Evolutionary conservation across 2,113 vertebrate species (phyloP).

Genomic region (Calidris pygmaea): DNA sequence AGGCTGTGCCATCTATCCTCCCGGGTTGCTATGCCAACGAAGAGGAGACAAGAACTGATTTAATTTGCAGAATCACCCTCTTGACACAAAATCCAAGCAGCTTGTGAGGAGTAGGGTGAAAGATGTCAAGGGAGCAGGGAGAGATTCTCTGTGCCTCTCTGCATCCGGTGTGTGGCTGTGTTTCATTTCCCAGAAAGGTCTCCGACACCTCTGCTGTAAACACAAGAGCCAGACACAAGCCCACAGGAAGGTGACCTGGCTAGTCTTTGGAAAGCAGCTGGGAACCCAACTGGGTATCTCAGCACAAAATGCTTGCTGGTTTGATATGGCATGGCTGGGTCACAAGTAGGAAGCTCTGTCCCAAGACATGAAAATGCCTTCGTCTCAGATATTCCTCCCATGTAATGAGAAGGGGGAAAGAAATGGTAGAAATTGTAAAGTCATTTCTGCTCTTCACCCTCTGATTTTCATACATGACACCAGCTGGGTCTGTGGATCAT

Average conservation of each 20-base stretch:
- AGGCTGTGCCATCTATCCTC: slow-evolving; percentile 53
- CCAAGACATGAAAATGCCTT: not conserved
- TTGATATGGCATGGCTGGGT: not conserved
- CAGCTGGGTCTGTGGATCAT: not conserved
- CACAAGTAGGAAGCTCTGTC: not conserved
- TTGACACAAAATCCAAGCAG: slow-evolving; percentile 56
- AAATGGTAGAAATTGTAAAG: not conserved
- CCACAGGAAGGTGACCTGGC: not conserved
- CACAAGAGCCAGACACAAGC: not conserved
- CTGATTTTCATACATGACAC: not conserved
- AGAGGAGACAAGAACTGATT: slow-evolving; percentile 46
- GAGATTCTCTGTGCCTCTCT: not conserved
- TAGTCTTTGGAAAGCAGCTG: not conserved
- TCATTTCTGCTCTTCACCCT: not conserved
- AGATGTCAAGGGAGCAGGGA: slow-evolving; percentile 36
- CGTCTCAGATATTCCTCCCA: not conserved
- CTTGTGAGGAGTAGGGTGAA: slow-evolving; percentile 10
- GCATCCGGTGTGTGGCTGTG: rapidly evolving
- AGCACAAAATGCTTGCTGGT: not conserved
- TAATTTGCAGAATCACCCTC: slow-evolving; percentile 62
- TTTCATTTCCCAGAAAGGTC: not conserved
- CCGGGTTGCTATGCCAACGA: slow-evolving; percentile 52
- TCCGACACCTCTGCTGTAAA: not conserved
- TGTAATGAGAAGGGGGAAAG: not conserved
- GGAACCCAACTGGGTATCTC: not conserved